Conservation (phyloP, 2,797 vertebrate genomes). For the Astyanax mexicanus region DNA sequence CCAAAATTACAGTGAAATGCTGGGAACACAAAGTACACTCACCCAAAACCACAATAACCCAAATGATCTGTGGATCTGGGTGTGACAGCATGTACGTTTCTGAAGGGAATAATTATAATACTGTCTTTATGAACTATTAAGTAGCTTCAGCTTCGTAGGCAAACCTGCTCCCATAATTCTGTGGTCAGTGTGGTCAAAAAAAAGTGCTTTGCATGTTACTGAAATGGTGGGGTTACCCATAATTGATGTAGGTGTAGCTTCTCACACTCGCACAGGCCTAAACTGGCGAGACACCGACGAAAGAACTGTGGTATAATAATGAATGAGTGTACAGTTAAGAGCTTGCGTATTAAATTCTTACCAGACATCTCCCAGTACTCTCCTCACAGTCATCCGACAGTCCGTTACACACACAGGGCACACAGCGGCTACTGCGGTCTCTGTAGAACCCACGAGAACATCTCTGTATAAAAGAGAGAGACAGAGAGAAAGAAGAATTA, state of each 20-base stretch:
- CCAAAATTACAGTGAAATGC: neutral
- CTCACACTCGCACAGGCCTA: neutral
- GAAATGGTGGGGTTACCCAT: neutral
- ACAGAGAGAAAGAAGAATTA: too few species aligned
- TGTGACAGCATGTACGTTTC: neutral
- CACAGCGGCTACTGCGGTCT: conserved; percentile 80
- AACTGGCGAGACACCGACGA: conserved; percentile 10
- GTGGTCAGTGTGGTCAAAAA: neutral
- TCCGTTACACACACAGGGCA: conserved; percentile 89
- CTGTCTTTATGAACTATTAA: neutral
- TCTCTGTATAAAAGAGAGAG: conserved; percentile 71
- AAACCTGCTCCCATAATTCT: neutral
- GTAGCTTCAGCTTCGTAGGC: neutral
- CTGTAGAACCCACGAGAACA: conserved; percentile 88
- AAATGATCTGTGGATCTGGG: neutral
- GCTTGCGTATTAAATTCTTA: conserved; percentile 66
- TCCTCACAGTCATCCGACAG: conserved; percentile 88
- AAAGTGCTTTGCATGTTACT: neutral
- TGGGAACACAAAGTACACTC: neutral
- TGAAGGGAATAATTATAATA: neutral
- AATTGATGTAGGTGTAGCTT: neutral
- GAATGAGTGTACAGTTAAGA: neutral
- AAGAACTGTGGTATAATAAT: neutral
- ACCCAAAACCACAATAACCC: neutral
- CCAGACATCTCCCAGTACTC: conserved; percentile 87